Base-by-base conservation (phyloP, 37 sponge, comb jelly and placozoan genomes). In the Oopsacas minuta region DNA sequence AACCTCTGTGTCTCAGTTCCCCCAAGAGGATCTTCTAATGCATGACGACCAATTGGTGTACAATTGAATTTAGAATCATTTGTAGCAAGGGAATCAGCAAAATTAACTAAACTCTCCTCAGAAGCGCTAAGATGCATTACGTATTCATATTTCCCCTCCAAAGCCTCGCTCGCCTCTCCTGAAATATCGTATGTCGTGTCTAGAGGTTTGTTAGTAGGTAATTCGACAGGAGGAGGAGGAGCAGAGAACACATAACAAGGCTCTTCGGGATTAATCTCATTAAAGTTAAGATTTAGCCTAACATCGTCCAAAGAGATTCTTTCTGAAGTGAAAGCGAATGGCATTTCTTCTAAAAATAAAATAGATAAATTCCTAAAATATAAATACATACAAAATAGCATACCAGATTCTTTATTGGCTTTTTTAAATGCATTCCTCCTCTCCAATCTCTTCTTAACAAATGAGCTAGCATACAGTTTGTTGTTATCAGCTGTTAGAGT, bases 381-480 rank as follows among this genome's bases (percentile, higher is more conserved):
- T 46, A 46, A 46, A 22, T 46, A n/a, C 15, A 42, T 17, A 42
- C 49, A 42, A 15, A 15, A 32, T 32, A 61, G 28, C 75, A 10
- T 32, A 61, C 75, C 75, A 3, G 28, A 10, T n/a, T 61, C 75
- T 34, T 61, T 61, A 3, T 25, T n/a, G 30, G 7, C 1, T n/a
- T n/a, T 61, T 34, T 61, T 61, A 34, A 61, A 61, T 5, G 75
- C 75, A 61, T 61, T 61, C 75, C 75, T 61, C 22, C 75, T 61
- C 75, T n/a, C 75, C 28, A 61, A 34, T n/a, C 7, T n/a, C 75
- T n/a, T 10, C 75, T 61, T 61, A 10, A 25, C 30, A 3, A n/a
- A 10, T n/a, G 30, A n/a, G 75, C 7, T n/a, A n/a, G 1, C 30
- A 61, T 25, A 10, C 32, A n/a, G 5, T 12, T 61, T 61, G 75